Evolutionary conservation across 2,888 invertebrate species (phyloP).

Genomic region (Drosophila anceps): DNA sequence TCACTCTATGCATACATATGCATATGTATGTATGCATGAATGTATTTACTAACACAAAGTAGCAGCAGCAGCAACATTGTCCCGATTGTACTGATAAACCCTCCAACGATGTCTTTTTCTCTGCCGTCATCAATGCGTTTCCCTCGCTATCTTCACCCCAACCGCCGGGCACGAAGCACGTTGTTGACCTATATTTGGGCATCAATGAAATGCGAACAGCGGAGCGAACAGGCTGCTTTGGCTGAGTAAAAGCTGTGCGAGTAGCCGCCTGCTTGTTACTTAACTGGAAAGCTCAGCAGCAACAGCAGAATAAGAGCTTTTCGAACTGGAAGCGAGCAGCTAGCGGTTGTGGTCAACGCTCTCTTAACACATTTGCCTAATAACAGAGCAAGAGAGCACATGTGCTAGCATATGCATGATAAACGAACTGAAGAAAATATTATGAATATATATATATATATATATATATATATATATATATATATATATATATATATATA

Average conservation of each 20-base stretch:
- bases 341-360: conserved; percentile 14
- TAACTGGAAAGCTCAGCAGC: conserved; percentile 58
- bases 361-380: conserved; percentile 5
- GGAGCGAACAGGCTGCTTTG: conserved; percentile 30
- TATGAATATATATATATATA: not conserved
- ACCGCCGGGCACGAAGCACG: conserved; percentile 69
- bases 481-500: not conserved
- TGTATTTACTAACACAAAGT: conserved; percentile 21
- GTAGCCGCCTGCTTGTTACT: conserved; percentile 43
- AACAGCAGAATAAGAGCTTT: conserved; percentile 25
- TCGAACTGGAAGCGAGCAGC: conserved; percentile 58
- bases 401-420: not conserved
- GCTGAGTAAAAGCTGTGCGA: conserved; percentile 69
- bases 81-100: conserved; percentile 55
- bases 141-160: not conserved
- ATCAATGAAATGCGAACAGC: conserved; percentile 79
- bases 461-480: not conserved
- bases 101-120: conserved; percentile 35
- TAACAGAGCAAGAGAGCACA: conserved; percentile 3
- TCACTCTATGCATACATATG: conserved; percentile 7
- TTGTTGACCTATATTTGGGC: conserved; percentile 84
- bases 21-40: not conserved
- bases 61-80: conserved; percentile 43
- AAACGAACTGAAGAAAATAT: not conserved
- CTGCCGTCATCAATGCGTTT: conserved; percentile 16